phyloP scores from a whole-genome alignment of 2,797 vertebrate genomes.

The Eremophila alpestris region DNA sequence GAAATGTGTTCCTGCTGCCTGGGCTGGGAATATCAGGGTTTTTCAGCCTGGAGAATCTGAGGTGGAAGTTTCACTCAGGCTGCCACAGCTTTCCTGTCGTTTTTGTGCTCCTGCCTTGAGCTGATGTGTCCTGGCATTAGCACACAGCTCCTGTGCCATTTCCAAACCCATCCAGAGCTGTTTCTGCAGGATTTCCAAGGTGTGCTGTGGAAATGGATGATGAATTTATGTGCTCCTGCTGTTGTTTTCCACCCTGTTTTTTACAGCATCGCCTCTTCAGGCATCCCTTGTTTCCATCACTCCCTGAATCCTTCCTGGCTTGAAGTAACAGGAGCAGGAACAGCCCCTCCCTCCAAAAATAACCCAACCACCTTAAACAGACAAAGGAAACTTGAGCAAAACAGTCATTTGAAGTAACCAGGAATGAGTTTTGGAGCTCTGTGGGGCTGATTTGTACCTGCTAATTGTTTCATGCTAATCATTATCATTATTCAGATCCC shows the following conservation, averaged over 20 bases:
- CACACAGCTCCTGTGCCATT: background rate
- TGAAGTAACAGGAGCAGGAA: background rate
- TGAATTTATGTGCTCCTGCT: background rate
- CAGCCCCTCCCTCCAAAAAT: background rate
- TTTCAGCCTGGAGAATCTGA: background rate
- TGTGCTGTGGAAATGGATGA: background rate
- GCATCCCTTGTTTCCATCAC: background rate
- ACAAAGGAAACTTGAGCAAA: background rate
- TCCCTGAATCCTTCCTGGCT: background rate
- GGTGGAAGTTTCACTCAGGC: background rate
- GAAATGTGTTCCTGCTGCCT: background rate
- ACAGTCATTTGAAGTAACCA: background rate
- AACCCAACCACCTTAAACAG: background rate
- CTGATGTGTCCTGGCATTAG: background rate
- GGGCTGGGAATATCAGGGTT: background rate
- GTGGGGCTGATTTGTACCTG: background rate
- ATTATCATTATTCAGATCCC: fast-evolving
- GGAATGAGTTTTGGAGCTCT: background rate
- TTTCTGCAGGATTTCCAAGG: background rate
- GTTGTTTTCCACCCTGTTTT: background rate
- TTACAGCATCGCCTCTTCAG: background rate
- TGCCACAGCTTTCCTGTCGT: background rate
- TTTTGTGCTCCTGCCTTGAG: fast-evolving
- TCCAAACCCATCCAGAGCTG: background rate
- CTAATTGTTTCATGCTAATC: background rate